These are phyloP conservation scores for Andrena chrysosceles DNA, from an alignment of 2,888 invertebrate genomes.

Conservation along the genomic window DNA sequence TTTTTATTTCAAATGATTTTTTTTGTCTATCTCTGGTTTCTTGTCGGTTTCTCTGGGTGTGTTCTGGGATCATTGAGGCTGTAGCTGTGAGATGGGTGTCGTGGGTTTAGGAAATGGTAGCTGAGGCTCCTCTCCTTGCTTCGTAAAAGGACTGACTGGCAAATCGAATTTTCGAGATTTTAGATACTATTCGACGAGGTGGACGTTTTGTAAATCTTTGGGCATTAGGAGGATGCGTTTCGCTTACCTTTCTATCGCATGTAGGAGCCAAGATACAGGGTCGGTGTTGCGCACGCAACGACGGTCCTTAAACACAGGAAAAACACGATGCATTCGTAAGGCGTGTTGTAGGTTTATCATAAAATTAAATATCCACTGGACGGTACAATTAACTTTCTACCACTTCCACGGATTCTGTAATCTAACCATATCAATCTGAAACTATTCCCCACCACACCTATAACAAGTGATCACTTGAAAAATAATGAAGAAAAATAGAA, in stretches of 20 bases:
- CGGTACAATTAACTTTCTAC: too few relatives aligned
- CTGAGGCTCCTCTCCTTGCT: neutral
- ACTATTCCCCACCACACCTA: too few relatives aligned
- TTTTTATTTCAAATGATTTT: too few relatives aligned
- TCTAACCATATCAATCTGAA: too few relatives aligned
- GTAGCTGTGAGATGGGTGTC: neutral
- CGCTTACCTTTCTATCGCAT: constrained; percentile 59
- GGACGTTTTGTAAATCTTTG: neutral
- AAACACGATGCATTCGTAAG: neutral
- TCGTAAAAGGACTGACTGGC: neutral
- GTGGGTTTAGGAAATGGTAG: neutral
- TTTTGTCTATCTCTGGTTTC: too few relatives aligned
- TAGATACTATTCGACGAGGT: neutral
- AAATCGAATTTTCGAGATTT: neutral
- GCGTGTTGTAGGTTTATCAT: neutral
- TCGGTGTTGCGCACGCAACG: constrained; percentile 48
- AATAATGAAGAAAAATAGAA: too few relatives aligned
- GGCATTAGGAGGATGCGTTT: neutral
- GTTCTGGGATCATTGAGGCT: neutral
- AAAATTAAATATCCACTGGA: too few relatives aligned
- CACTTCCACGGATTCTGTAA: too few relatives aligned
- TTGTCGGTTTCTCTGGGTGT: neutral
- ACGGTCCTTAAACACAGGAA: constrained; percentile 40
- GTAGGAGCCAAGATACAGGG: constrained; percentile 57
- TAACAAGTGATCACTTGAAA: too few relatives aligned